Percentiles rank a stretch among this genome's conserved stretches.
Evolutionary conservation across 2,888 invertebrate genomes (phyloP).

Genomic region (Lasioglossum pauxillum): DNA sequence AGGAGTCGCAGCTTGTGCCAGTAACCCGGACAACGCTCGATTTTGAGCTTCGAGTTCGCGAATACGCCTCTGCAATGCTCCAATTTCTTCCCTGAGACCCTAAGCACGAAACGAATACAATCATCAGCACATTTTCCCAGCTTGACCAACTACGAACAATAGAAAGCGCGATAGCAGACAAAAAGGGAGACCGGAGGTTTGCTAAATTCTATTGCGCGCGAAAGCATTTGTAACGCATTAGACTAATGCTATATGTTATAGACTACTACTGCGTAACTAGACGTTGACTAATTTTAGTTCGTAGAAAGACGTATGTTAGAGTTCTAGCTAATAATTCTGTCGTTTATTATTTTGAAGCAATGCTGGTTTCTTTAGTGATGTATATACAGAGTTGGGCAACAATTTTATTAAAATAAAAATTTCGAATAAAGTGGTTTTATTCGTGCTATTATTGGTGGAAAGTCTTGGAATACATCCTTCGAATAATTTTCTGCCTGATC

Average conservation of each 20-base stretch:
- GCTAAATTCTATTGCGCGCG: not conserved
- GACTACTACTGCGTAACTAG: not conserved
- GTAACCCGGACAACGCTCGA: slow-evolving; percentile 89
- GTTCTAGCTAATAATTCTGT: not conserved
- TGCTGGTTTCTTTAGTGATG: not conserved
- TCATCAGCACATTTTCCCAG: slow-evolving; percentile 16
- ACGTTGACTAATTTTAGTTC: not conserved
- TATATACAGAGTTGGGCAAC: no score
- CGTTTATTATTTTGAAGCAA: not conserved
- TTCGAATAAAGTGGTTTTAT: no score
- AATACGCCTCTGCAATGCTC: slow-evolving; percentile 90
- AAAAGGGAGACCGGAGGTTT: slow-evolving; percentile 18
- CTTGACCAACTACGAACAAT: slow-evolving; percentile 24
- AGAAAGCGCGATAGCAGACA: slow-evolving; percentile 62
- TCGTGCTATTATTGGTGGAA: no score
- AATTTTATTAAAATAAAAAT: no score
- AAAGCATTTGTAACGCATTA: slow-evolving; percentile 32
- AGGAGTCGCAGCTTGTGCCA: slow-evolving; percentile 88
- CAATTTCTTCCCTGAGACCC: slow-evolving; percentile 92
- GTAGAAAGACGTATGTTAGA: not conserved
- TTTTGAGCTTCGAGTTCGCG: slow-evolving; percentile 93
- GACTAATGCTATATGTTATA: slow-evolving; percentile 2
- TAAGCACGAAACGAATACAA: slow-evolving; percentile 77
- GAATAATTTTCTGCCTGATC: no score
- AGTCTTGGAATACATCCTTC: no score